These are phyloP conservation scores for Drosophila dives DNA, from an alignment of 2,888 invertebrate genomes.

Conservation along the genomic window DNA sequence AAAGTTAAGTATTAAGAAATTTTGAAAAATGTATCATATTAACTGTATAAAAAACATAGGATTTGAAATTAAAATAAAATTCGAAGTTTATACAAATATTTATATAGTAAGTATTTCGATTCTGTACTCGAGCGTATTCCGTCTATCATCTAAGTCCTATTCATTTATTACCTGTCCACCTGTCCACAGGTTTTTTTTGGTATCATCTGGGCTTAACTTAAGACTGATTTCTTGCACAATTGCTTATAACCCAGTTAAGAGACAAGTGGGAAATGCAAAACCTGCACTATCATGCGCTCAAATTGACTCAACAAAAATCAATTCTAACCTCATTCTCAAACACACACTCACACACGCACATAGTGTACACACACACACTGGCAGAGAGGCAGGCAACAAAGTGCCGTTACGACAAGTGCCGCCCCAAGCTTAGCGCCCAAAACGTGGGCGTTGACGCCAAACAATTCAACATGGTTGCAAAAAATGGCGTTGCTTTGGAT, in stretches of 20 bases:
- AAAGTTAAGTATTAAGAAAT: too few species aligned
- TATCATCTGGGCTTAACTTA: neutral
- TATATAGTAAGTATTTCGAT: neutral
- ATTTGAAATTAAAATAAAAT: neutral
- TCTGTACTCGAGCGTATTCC: neutral
- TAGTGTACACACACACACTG: constrained; percentile 1
- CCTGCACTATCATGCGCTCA: constrained; percentile 54
- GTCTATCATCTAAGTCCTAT: neutral
- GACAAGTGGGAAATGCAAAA: constrained; percentile 21
- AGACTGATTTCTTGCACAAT: constrained; percentile 12
- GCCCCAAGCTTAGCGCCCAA: constrained; percentile 43
- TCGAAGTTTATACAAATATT: neutral
- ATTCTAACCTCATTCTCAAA: constrained; percentile 67
- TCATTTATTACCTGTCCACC: neutral
- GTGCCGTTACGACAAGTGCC: constrained; percentile 36
- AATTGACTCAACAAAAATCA: constrained; percentile 63
- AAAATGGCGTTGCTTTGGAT: constrained; percentile 37
- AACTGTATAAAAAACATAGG: neutral
- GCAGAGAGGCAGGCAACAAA: constrained; percentile 10
- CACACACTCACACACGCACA: constrained; percentile 2
- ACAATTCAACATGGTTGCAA: constrained; percentile 40
- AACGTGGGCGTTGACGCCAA: constrained; percentile 52
- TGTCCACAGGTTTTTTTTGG: neutral
- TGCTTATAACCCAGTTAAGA: constrained; percentile 46
- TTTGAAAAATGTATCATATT: neutral